Evolutionary conservation across 2,888 invertebrate species (phyloP), one percentile per base, ranked within the genome.

Genomic region (Lasioglossum calceatum): DNA sequence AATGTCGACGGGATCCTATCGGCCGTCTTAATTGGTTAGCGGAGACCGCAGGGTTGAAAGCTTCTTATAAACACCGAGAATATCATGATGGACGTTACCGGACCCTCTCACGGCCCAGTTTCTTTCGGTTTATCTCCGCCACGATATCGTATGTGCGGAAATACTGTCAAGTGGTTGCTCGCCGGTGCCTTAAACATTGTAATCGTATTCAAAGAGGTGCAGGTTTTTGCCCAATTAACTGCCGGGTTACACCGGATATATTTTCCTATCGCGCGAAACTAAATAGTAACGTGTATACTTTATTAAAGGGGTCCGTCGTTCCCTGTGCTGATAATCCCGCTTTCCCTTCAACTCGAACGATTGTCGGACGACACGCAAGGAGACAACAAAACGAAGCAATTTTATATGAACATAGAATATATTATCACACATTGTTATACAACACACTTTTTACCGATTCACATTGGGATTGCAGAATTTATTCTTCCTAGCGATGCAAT

Each of bases 131-230:
- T 92, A 93, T 93, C 93, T 87, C 70, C 71, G n/a, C 78, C 81
- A 81, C 87, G 81, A 86, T 94, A 93, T 93, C 93, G 78, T 80
- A 77, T 72, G 87, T 89, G 91, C 94, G 93, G 92, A 94, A 93
- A 92, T 93, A 92, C 92, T 92, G 84, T 86, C 86, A 92, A 92
- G 82, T 77, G 72, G 70, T 27, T 47, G 27, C 27, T 27, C 39
- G 71, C 85, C 87, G 84, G 86, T 83, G 84, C 84, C 85, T 89
- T 87, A 81, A 85, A 75, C 85, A 90, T 92, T 86, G 73, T 92
- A 92, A 93, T 93, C 89, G 81, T 86, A 89, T 87, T 84, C 89
- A 84, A 61, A 64, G 85, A 85, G 86, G 87, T 88, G 79, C 89
- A 88, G 86, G 87, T 88, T 92, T 82, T 81, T 70, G 84, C 82